Evolutionary conservation across 2,113 vertebrate species (phyloP), one percentile per base, ranked within the genome.

Genomic region (Colinus virginianus): DNA sequence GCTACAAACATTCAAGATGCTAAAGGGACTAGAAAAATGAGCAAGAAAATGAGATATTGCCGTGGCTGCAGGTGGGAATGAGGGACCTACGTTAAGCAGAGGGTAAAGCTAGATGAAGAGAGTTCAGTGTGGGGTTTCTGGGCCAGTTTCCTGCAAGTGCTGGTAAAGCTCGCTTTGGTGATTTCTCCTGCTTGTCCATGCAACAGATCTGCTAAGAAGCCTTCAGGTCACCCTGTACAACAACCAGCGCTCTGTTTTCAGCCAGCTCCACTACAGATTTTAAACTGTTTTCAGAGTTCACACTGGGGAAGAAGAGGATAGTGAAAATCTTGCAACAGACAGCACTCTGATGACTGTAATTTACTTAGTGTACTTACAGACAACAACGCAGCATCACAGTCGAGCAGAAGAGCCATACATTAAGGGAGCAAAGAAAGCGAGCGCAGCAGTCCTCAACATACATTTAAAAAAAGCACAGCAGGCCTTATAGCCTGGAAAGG

Each of bases 381-480:
- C 2, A 3, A 68, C 0, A 3, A 28, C 9, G 7, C 42, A 79
- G 69, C 49, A 56, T 72, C 34, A 48, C n/a, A 4, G 0, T 28
- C 30, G 48, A 42, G 59, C 22, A 74, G 59, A 85, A 69, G 61
- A 77, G 22, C 36, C 49, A 70, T 16, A n/a, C 12, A 15, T 34
- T 81, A 16, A 55, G 28, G 32, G 11, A 72, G 75, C 12, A 56
- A 68, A 79, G 76, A 32, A 72, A 76, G 55, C 40, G 34, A 72
- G 53, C 2, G 2, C 15, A 68, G 80, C 68, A 78, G 74, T 56
- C 84, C 61, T 43, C 78, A 56, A 72, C 64, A 74, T 34, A 30
- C 25, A 8, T n/a, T 74, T 56, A 62, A 69, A 93, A 90, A 13
- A 40, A 40, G 64, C 72, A 90, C 77, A 80, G 64, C 76, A 83